phyloP scores from a whole-genome alignment of 2,888 invertebrate species.

The Trypoxylon attenuatum region DNA sequence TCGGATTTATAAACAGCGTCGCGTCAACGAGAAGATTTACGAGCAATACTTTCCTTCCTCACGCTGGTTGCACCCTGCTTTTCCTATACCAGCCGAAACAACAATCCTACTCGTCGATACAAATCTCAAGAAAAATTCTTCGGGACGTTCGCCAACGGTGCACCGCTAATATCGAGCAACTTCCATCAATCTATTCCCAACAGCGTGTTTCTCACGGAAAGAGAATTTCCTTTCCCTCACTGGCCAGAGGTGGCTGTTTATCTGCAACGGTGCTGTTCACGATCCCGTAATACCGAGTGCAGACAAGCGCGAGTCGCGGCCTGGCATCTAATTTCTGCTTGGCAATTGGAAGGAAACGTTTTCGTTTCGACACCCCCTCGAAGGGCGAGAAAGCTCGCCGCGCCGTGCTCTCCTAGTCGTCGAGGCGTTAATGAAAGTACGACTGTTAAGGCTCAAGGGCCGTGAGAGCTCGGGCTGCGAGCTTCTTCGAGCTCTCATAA shows the following conservation, averaged over 20 bases:
- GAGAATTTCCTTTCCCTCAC: too few relatives aligned
- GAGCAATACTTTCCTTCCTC: neutral
- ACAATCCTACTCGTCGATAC: too few relatives aligned
- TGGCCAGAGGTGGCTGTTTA: slow-evolving; percentile 6
- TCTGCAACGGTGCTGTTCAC: slow-evolving; percentile 23
- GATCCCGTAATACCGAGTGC: slow-evolving; percentile 18
- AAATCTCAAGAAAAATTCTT: too few relatives aligned
- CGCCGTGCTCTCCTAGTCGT: slow-evolving; percentile 33
- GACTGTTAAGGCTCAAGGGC: slow-evolving; percentile 66
- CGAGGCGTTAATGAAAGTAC: slow-evolving; percentile 68
- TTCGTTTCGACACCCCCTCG: slow-evolving; percentile 46
- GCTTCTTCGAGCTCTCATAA: slow-evolving; percentile 56
- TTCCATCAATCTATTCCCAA: too few relatives aligned
- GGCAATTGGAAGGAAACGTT: slow-evolving; percentile 46
- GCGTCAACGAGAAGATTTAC: neutral
- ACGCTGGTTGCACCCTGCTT: too few relatives aligned
- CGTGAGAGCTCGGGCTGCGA: slow-evolving; percentile 36
- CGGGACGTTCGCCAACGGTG: too few relatives aligned
- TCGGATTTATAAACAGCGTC: neutral
- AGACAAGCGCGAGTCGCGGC: slow-evolving; percentile 25
- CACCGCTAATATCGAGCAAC: too few relatives aligned
- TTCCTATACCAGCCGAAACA: too few relatives aligned
- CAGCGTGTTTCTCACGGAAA: too few relatives aligned
- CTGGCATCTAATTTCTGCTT: slow-evolving; percentile 42
- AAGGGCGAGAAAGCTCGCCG: slow-evolving; percentile 3